Conservation (phyloP, 2,797 vertebrate species). For the Tiaroga cobitis region DNA sequence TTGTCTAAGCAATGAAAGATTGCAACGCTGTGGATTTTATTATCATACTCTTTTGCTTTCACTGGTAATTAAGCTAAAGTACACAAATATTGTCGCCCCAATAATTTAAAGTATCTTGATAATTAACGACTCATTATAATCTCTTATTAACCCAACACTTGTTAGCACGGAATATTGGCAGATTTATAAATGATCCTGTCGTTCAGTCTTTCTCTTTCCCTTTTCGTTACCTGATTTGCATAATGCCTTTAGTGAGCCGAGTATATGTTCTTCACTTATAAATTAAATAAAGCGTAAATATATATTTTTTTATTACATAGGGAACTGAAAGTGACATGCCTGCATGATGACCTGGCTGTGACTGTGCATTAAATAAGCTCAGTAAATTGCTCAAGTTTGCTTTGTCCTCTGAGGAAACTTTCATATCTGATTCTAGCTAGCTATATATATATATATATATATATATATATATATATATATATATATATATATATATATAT, state of each 20-base stretch:
- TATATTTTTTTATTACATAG: background rate
- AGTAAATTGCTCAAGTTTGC: background rate
- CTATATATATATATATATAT: background rate
- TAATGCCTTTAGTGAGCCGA: background rate
- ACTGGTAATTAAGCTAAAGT: background rate
- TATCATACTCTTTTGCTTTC: background rate
- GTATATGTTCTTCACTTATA: background rate
- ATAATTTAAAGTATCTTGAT: background rate
- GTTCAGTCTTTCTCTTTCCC: background rate
- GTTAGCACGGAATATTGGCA: background rate
- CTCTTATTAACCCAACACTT: background rate
- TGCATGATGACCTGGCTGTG: background rate
- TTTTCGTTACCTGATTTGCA: constrained; percentile 13
- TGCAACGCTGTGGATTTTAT: background rate
- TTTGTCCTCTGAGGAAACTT: background rate
- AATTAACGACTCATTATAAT: background rate
- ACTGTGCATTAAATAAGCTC: background rate
- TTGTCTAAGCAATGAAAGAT: background rate
- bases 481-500: too few relatives aligned
- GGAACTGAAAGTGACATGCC: background rate
- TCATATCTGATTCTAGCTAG: background rate
- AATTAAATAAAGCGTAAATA: background rate
- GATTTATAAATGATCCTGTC: constrained; percentile 6
- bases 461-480: too few relatives aligned
- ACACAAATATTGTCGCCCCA: background rate